Evolutionary conservation across 2,797 vertebrate genomes (phyloP).

Genomic region (Hydrophis major): DNA sequence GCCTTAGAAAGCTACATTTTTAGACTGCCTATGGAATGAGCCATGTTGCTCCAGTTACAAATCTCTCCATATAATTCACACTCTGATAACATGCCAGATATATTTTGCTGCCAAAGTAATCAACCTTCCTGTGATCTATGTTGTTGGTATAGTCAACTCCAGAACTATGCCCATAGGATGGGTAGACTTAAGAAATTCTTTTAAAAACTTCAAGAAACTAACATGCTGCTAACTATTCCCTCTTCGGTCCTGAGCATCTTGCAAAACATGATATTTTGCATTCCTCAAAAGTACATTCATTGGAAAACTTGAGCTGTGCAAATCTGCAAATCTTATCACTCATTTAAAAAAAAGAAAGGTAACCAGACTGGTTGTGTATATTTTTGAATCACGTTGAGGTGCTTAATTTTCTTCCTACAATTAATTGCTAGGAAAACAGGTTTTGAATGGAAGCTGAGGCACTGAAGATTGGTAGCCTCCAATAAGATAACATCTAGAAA

Average conservation of each 20-base stretch:
- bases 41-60: neutral
- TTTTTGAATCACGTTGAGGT: neutral
- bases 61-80: neutral
- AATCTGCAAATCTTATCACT: slow-evolving; percentile 5
- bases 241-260: neutral
- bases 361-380: neutral
- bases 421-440: neutral
- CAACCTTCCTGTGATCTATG: neutral
- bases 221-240: neutral
- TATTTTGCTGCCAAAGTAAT: neutral
- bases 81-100: neutral
- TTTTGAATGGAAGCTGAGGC: slow-evolving; percentile 8
- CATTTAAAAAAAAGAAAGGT: neutral
- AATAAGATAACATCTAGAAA: neutral
- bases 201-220: neutral
- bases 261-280: neutral
- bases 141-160: neutral
- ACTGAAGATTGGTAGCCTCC: neutral
- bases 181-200: neutral
- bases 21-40: neutral
- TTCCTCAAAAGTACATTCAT: slow-evolving; percentile 17
- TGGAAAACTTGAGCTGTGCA: slow-evolving; percentile 12
- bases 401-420: neutral
- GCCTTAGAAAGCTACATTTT: neutral
- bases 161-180: neutral